phyloP scores from a whole-genome alignment of 2,113 vertebrate genomes.

The Spheniscus mendiculus region DNA sequence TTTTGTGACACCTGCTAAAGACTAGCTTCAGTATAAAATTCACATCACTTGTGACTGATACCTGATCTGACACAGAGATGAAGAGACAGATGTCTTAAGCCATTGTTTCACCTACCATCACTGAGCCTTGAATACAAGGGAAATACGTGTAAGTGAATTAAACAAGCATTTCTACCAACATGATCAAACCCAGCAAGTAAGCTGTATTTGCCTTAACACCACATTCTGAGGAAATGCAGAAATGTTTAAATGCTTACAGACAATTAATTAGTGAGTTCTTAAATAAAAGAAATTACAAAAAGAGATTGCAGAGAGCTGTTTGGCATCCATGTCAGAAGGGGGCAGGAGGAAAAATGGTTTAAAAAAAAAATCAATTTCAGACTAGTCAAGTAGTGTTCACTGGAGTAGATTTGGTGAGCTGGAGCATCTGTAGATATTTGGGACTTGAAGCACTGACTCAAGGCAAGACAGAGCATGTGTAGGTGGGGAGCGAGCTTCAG shows the following conservation, averaged over 20 bases:
- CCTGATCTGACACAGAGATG: neutral
- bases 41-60: neutral
- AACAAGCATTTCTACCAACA: neutral
- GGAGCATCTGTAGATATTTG: slow-evolving; percentile 38
- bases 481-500: slow-evolving; percentile 3
- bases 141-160: neutral
- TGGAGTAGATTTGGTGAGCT: slow-evolving; percentile 14
- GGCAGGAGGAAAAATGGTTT: neutral
- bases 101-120: neutral
- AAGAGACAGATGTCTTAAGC: neutral
- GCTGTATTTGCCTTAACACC: neutral
- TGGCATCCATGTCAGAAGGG: neutral
- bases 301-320: neutral
- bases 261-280: neutral
- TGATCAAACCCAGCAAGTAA: neutral
- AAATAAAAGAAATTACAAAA: neutral
- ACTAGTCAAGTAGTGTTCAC: neutral
- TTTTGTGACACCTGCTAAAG: slow-evolving; percentile 7
- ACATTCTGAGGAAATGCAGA: neutral
- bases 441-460: slow-evolving; percentile 23
- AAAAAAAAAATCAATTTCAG: neutral
- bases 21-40: neutral
- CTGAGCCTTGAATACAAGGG: neutral
- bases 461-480: neutral
- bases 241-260: neutral